Base-by-base conservation (phyloP, 1,140 invertebrate species). In the Drosophila mojavensis region DNA sequence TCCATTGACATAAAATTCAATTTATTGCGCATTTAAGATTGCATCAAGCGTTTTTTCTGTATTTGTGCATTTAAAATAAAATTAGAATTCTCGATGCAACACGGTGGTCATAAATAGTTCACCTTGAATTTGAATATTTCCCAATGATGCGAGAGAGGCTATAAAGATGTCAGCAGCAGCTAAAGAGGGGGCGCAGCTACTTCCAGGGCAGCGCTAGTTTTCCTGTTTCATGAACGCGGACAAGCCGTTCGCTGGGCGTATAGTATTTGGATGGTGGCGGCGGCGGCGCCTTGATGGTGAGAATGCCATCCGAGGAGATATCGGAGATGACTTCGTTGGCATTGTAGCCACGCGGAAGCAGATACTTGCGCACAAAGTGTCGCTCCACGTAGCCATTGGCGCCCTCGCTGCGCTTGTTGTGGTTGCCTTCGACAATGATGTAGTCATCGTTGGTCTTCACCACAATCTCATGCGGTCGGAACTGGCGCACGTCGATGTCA, bases 401-500 rank as follows among this genome's bases (percentile, higher is more conserved):
- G 56, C 96, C 95, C 85, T 97, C 96, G 72, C 94, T 94, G 76
- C 95, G 96, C 82, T 97, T 96, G 88, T 97, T 96, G 85, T 98
- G 97, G 90, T 96, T 97, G 0, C 96, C 97, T 86, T 96, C 94
- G 1, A 98, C 95, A 4, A 97, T 93, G 11, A 98, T 94, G 64
- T 93, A 94, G 90, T 97, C 96, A 81, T 97, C 97, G 15, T 95
- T 94, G 0, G 96, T 97, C 92, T 97, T 98, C 0, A 98, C 97
- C 33, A 95, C 95, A 45, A 98, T 96, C 93, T 98, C 97, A 73
- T 97, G 95, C 0, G 97, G 97, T 15, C 95, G 93, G 92, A 97
- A 98, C 83, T 98, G 96, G 63, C 97, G 95, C 11, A 98, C 95
- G 91, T 98, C 97, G 59, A 98, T 93, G 63, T 95, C 95, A 1